Conservation (phyloP, 1,140 invertebrate species). For the Atta colombica region DNA sequence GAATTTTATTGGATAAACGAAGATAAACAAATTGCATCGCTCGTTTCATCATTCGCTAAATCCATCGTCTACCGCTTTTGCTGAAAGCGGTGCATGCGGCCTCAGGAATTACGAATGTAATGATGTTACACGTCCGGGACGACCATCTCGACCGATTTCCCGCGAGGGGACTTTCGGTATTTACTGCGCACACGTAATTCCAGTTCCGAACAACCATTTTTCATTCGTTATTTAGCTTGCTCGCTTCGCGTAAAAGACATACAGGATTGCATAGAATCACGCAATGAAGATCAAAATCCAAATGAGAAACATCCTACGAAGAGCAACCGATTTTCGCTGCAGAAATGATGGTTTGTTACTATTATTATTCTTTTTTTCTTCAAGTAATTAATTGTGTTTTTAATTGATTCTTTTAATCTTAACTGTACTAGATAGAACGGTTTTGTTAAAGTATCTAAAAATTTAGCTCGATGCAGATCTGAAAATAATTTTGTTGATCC, state of each 20-base stretch:
- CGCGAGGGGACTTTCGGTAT: conserved; percentile 30
- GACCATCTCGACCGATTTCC: background rate
- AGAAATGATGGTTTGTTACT: background rate
- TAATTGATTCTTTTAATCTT: too few relatives aligned
- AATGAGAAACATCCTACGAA: background rate
- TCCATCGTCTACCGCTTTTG: background rate
- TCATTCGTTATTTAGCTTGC: conserved; percentile 31
- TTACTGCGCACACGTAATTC: conserved; percentile 28
- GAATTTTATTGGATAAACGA: background rate
- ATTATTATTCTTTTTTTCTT: background rate
- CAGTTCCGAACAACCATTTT: background rate
- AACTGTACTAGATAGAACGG: too few relatives aligned
- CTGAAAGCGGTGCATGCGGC: background rate
- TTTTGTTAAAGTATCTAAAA: too few relatives aligned
- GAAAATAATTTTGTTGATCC: too few relatives aligned
- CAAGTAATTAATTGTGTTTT: background rate
- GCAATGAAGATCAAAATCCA: conserved; percentile 6
- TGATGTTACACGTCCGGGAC: background rate
- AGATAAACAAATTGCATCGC: conserved; percentile 19
- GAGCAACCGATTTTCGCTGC: background rate
- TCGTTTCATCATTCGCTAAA: background rate
- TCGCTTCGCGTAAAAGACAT: background rate
- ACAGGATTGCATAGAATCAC: background rate
- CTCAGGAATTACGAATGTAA: conserved; percentile 9
- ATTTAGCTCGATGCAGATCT: too few relatives aligned